Base-by-base conservation (phyloP, 2,113 vertebrate genomes). In the Antechinus stuartii region DNA sequence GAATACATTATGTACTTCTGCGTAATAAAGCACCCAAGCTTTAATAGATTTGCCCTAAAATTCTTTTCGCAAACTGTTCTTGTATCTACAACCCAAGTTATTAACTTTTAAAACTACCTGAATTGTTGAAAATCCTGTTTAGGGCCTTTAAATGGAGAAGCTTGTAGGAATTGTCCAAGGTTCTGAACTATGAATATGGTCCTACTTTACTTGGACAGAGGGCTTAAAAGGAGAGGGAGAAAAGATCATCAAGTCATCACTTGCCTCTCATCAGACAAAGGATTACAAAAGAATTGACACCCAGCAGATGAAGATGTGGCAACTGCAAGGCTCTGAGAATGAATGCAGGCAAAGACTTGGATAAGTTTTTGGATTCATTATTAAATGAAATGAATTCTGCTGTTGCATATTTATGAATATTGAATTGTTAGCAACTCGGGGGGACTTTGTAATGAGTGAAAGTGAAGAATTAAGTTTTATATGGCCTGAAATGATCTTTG, bases 41-140 rank as follows among this genome's bases (percentile, higher is more conserved):
- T 95, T 96, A 97, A 97, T 95, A 96, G 97, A 97, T 95, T 93
- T 95, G n/a, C 76, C 96, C 96, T 96, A 96, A 97, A 47, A 95
- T 95, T 96, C 90, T 84, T 90, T 92, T 96, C 94, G 61, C 95
- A 84, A 49, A 56, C 94, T 97, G 93, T 91, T 96, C 96, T 91
- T 27, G 30, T 49, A 92, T 91, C 94, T 84, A 92, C 5, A 35
- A 2, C 91, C 91, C 93, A 95, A 91, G 49, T 96, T 96, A 96
- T 96, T 96, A 94, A 96, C 95, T n/a, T 95, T 95, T 95, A 95
- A 97, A 97, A 94, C 76, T 90, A 25, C 92, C 24, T 0, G 3
- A 94, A 47, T 93, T 92, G 49, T 90, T 93, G 89, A 61, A 91
- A 84, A 54, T 90, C 57, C 89, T 52, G 42, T 84, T 14, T 52